Evolutionary conservation across 2,113 vertebrate genomes (phyloP), one percentile per base, ranked within the genome.

Genomic region (Cololabis saira): DNA sequence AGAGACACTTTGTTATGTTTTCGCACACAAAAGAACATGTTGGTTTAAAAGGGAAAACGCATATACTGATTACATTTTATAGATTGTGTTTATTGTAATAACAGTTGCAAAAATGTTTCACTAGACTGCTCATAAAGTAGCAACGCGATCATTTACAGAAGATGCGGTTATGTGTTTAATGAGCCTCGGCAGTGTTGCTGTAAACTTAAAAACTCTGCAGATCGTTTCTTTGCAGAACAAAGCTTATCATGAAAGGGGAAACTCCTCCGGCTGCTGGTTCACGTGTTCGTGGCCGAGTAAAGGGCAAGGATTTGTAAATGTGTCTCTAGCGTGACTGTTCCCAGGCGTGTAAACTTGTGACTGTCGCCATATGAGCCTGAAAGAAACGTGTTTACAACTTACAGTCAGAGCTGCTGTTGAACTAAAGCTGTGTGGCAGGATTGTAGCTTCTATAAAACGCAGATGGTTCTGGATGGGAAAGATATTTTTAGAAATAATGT

Each of bases 281-380:
- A 42, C 67, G 73, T 63, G 27, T 37, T 30, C 54, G 2, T 53
- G 27, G 40, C 27, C 59, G 60, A 63, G 37, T 63, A 67, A 73
- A 85, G 69, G 47, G 27, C 40, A 83, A 52, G 44, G 33, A 42
- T 60, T 18, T 55, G 15, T 33, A 19, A 43, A 21, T 3, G 40
- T 37, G 12, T 22, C 42, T 66, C 44, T 16, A 24, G 22, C 49
- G 50, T 47, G 33, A 68, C 33, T 51, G 44, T 49, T 67, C 57
- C 22, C 42, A 7, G 19, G 41, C 17, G 15, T 60, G 62, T 66
- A 42, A 76, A 74, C 61, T 48, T 78, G 71, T 86, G 76, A 87
- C 79, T 79, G 67, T n/a, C 59, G 63, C 82, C 72, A 70, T 52
- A 76, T 74, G 80, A 67, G 55, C 6, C 41, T 51, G 30, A 68